Evolutionary conservation across 2,113 vertebrate species (phyloP).

Genomic region (Hippocampus mohnikei): DNA sequence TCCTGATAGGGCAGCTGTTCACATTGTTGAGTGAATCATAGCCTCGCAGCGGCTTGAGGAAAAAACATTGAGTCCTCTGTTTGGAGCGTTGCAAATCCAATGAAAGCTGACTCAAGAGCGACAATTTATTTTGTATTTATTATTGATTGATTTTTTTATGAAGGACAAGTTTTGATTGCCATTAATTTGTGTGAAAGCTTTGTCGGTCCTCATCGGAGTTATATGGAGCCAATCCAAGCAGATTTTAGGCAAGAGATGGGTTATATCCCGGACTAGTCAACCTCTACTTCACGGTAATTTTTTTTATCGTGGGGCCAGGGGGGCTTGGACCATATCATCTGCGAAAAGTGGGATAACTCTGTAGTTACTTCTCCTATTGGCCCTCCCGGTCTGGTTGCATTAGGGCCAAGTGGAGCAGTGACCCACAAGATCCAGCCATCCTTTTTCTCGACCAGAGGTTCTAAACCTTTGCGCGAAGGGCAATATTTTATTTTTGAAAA

Average conservation of each 20-base stretch:
- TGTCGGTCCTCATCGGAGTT: not conserved
- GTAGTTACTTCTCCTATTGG: not conserved
- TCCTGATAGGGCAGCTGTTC: constrained; percentile 60
- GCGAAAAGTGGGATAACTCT: no score
- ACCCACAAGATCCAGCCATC: no score
- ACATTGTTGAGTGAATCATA: constrained; percentile 52
- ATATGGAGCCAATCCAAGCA: not conserved
- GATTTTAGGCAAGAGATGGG: no score
- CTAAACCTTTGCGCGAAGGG: no score
- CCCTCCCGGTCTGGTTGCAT: not conserved
- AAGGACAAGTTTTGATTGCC: not conserved
- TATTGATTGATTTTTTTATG: not conserved
- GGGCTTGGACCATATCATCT: no score
- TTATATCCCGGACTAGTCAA: no score
- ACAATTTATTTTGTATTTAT: not conserved
- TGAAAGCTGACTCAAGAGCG: not conserved
- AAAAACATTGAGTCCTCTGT: constrained; percentile 27
- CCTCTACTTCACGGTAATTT: no score
- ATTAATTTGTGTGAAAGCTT: not conserved
- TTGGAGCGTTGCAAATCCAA: constrained; percentile 3
- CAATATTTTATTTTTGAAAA: no score
- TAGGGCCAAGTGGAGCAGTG: not conserved
- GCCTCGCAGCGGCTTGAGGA: constrained; percentile 20
- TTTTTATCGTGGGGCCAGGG: no score
- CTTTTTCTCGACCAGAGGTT: no score